Evolutionary conservation across 2,888 invertebrate species (phyloP), one percentile per base, ranked within the genome.

Genomic region (Trachelus tabidus): DNA sequence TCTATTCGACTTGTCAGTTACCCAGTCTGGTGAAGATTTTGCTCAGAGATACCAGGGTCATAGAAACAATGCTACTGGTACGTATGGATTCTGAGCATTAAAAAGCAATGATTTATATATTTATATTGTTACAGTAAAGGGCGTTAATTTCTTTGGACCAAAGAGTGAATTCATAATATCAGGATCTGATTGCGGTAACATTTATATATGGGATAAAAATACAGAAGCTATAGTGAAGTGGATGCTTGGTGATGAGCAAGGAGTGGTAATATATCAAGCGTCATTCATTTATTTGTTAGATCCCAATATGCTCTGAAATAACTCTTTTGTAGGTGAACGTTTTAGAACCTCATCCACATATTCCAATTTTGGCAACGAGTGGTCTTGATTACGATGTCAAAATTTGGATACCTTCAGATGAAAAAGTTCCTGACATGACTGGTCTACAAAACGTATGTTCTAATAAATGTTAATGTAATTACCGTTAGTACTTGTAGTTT

Each of bases 91-190:
- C 12, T 34, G 12, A 31, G 12, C 4, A 34, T 34, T 31, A 71
- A 0, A 12, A 71, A 71, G 71, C 3, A 71, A 30, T 9, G 34
- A 71, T 9, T 34, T 71, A 34, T 30, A 30, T 34, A n/a, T 33
- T 34, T 35, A 30, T 37, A n/a, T 74, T 30, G 1, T 91, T 92
- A 33, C 88, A 94, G 95, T 98, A 80, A 98, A 98, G 92, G 97
- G 98, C 0, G 98, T 98, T 0, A 96, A 97, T 87, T 99, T 97
- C 93, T 98, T 97, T 92, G 99, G 99, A 0, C 97, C 98, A 0
- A 94, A 94, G 84, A 97, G 97, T 83, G 97, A 99, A 91, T 99
- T 95, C 90, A 93, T 99, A 3, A 95, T 98, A 12, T 98, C 98
- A 73, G 99, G 99, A 1, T 98, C 98, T 3, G 98, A 99, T 91